These are phyloP conservation scores for Dicrurus megarhynchus DNA, from an alignment of 2,113 vertebrate genomes.

Conservation along the genomic window DNA sequence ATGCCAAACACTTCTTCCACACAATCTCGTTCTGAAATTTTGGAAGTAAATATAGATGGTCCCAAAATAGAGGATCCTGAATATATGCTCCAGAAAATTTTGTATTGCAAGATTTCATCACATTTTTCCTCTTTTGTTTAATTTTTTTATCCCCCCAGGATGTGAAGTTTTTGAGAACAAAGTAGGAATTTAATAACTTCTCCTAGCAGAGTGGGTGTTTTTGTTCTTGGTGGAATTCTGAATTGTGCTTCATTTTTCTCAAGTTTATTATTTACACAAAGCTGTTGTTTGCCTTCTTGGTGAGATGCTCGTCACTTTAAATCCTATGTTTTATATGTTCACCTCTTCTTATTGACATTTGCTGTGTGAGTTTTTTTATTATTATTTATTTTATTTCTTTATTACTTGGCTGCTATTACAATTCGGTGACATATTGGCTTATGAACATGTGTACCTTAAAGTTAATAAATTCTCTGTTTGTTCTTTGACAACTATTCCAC, in stretches of 20 bases:
- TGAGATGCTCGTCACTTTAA: background rate
- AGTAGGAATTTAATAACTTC: background rate
- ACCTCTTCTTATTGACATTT: background rate
- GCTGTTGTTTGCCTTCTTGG: background rate
- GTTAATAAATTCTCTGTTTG: background rate
- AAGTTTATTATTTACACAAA: background rate
- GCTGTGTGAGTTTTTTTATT: background rate
- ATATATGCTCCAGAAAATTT: background rate
- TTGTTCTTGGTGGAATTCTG: background rate
- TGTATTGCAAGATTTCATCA: background rate
- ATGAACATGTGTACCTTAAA: background rate
- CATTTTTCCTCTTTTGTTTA: background rate
- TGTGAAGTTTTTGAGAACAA: background rate
- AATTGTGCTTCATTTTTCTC: background rate
- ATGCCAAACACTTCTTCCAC: background rate
- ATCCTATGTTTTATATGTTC: background rate
- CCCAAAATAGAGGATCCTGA: background rate
- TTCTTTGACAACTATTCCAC: background rate
- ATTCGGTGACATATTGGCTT: background rate
- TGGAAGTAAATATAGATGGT: background rate
- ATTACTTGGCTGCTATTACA: background rate
- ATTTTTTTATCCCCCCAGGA: background rate
- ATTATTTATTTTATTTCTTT: background rate
- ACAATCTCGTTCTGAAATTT: background rate
- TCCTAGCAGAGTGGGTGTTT: background rate